Evolutionary conservation across 1,140 invertebrate species (phyloP).

Genomic region (Centruroides vittatus): DNA sequence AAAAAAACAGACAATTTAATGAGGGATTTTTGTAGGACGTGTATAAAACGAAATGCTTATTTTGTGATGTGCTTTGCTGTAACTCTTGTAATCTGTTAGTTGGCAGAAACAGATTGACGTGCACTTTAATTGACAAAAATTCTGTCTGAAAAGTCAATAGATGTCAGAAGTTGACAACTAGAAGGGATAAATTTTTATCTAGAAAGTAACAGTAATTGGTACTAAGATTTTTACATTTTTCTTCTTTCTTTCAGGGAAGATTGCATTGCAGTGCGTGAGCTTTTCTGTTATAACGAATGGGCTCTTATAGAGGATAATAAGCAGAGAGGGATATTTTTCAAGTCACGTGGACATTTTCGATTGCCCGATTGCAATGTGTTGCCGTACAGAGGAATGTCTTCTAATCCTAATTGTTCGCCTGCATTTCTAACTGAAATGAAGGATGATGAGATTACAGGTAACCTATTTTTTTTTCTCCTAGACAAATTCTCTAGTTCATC

Average conservation of each 20-base stretch:
- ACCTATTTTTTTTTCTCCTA: slow-evolving; percentile 16
- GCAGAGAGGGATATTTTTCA: slow-evolving; percentile 53
- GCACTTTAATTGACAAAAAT: not conserved
- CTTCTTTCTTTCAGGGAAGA: slow-evolving; percentile 67
- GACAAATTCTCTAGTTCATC: too few species aligned
- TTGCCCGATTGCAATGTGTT: slow-evolving; percentile 70
- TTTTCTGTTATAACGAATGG: slow-evolving; percentile 89
- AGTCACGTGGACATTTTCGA: slow-evolving; percentile 69
- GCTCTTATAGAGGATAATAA: slow-evolving; percentile 77
- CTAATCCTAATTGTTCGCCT: slow-evolving; percentile 51
- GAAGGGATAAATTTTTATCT: not conserved
- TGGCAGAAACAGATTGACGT: not conserved
- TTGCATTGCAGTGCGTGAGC: slow-evolving; percentile 71
- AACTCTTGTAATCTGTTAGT: not conserved
- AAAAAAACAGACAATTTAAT: not conserved
- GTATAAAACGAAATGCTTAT: not conserved
- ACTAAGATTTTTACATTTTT: not conserved
- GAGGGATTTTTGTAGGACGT: not conserved
- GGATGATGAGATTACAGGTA: slow-evolving; percentile 55
- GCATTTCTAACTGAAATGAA: slow-evolving; percentile 67
- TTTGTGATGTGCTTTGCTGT: not conserved
- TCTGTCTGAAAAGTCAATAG: not conserved
- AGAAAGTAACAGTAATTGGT: not conserved
- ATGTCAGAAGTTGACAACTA: not conserved
- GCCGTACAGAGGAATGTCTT: slow-evolving; percentile 41